Percentiles rank a stretch among this genome's conserved stretches.
phyloP scores from a whole-genome alignment of 2,888 invertebrate species.

The Aquatica leii region DNA sequence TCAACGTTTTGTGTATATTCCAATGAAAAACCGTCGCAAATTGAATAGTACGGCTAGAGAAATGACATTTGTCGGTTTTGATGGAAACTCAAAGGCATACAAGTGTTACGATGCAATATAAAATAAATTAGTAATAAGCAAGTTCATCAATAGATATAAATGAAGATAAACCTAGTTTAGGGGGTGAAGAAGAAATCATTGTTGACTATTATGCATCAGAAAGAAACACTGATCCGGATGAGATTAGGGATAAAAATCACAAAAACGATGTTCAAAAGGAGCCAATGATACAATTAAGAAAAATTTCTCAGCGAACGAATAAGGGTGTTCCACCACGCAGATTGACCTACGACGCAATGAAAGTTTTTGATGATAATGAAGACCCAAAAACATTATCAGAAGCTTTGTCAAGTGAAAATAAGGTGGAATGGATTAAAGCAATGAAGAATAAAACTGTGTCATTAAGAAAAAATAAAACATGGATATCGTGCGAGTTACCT shows the following conservation, averaged over 20 bases:
- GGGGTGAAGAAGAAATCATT: not conserved
- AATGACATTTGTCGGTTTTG: not conserved
- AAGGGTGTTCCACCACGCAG: not conserved
- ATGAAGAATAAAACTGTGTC: conserved; percentile 34
- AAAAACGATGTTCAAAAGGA: not conserved
- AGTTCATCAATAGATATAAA: not conserved
- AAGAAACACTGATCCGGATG: too few relatives aligned
- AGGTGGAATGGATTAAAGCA: conserved; percentile 32
- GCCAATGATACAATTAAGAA: not conserved
- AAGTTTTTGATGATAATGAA: not conserved
- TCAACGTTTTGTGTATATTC: not conserved
- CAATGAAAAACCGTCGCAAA: not conserved
- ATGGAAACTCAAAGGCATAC: not conserved
- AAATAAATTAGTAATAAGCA: conserved; percentile 1
- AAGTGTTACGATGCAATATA: not conserved
- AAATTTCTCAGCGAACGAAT: too few relatives aligned
- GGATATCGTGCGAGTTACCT: conserved; percentile 40
- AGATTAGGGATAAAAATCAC: not conserved
- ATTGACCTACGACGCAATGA: not conserved
- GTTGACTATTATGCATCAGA: too few relatives aligned
- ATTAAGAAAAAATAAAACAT: conserved; percentile 39
- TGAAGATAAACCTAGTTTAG: not conserved
- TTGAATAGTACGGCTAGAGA: not conserved
- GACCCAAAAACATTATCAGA: conserved; percentile 12
- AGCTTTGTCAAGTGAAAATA: conserved; percentile 20